A percentile compares a stretch with the other conserved stretches of the same genome.
These are phyloP conservation scores for Poeciliopsis turneri DNA, from an alignment of 2,797 vertebrate genomes.

Conservation along the genomic window DNA sequence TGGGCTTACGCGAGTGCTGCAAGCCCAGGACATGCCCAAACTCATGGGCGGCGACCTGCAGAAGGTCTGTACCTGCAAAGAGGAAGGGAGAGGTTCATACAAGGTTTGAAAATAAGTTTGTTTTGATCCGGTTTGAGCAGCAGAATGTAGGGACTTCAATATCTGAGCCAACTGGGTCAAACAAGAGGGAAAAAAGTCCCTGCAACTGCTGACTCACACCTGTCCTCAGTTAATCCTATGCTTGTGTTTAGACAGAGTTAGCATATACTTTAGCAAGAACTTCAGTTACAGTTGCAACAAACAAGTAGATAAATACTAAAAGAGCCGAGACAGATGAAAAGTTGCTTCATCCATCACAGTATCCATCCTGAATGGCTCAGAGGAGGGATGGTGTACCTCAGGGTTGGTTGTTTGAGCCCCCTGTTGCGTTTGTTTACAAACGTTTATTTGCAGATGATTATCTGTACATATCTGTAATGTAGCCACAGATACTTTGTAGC, in stretches of 20 bases:
- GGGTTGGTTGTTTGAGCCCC: background rate
- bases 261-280: background rate
- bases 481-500: background rate
- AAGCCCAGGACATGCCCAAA: conserved; percentile 94
- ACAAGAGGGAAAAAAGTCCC: conserved; percentile 10
- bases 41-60: conserved; percentile 96
- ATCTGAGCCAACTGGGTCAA: conserved; percentile 15
- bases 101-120: conserved; percentile 22
- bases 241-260: background rate
- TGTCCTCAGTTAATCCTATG: background rate
- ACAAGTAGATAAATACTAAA: background rate
- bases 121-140: conserved; percentile 34
- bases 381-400: background rate
- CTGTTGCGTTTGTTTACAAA: background rate
- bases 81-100: conserved; percentile 10
- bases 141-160: conserved; percentile 17
- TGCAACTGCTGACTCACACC: conserved; percentile 16
- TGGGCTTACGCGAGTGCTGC: conserved; percentile 88
- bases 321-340: background rate
- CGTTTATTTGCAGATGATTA: background rate
- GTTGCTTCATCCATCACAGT: background rate
- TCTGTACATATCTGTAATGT: background rate
- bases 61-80: conserved; percentile 90
- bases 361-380: background rate
- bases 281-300: background rate